Evolutionary conservation across 2,888 invertebrate species (phyloP), one percentile per base, ranked within the genome.

Genomic region (Drosophila prostipennis): DNA sequence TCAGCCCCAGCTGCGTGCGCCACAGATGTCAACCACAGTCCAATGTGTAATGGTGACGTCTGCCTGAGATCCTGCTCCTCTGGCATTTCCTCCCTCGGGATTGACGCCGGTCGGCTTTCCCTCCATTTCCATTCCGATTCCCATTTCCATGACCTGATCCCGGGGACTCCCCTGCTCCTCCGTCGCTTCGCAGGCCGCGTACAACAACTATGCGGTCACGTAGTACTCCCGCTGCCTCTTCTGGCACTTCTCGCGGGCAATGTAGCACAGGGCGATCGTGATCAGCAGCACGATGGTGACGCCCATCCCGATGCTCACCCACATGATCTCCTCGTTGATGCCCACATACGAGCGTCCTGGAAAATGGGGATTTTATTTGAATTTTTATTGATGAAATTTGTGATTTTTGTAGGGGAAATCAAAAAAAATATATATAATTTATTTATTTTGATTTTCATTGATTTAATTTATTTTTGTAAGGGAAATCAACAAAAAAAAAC

Each of bases 261-360:
- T 95, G 91, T 96, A 96, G 93, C 96, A 96, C 13, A 96, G 93
- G 0, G 96, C 96, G 84, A 96, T 95, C 26, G 96, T 96, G 90
- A 96, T 96, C 55, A 96, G 93, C 4, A 96, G 93, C 7, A 95
- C 95, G 80, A 96, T 96, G 63, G 96, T 91, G 16, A 91, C 90
- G 57, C 92, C 92, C 92, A 92, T 92, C 57, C 96, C 96, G 91
- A 96, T 96, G 92, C 96, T 96, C 88, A 96, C 96, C 96, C 96
- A 96, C 90, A 96, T 96, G 80, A 96, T 96, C 92, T 96, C 96
- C 91, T 96, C 96, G 92, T 96, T 96, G 91, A 96, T 96, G 65
- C 96, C 96, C 85, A 96, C 96, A 89, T 96, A 95, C 32, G 96
- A 96, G 84, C 96, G 95, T 63, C 96, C 96, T 96, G 37, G 1